Percentiles rank a stretch among this genome's conserved stretches.
These are phyloP conservation scores for Myzus persicae DNA, from an alignment of 1,140 invertebrate species.

Conservation along the genomic window DNA sequence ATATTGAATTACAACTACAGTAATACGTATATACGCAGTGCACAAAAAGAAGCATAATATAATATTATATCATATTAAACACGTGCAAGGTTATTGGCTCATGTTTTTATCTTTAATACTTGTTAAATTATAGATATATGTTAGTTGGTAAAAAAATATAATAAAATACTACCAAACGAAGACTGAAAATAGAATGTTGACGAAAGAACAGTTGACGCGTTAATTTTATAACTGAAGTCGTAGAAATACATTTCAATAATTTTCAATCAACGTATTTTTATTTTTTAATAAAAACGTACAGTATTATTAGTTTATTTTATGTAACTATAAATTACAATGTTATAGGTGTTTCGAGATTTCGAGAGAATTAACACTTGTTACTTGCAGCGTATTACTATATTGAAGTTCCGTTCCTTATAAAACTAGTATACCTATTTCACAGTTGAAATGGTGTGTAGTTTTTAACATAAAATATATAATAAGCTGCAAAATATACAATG, in stretches of 20 bases:
- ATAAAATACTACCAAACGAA: background rate
- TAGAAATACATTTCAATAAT: conserved; percentile 13
- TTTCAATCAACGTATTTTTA: background rate
- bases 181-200: background rate
- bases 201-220: background rate
- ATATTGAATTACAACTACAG: background rate
- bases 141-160: background rate
- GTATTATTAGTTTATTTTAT: background rate
- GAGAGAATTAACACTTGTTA: background rate
- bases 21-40: background rate
- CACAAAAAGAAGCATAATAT: background rate
- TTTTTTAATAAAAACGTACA: background rate
- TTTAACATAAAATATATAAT: background rate
- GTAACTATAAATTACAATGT: background rate
- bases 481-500: too few species aligned
- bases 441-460: background rate
- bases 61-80: background rate
- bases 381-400: background rate
- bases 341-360: background rate
- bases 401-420: background rate
- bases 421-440: background rate
- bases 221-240: background rate
- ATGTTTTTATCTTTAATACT: background rate
- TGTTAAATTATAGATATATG: background rate
- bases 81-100: background rate